A percentile compares a stretch with the other conserved stretches of the same genome.
phyloP scores from a whole-genome alignment of 2,888 invertebrate species.

The Drosophila nigricruria region DNA sequence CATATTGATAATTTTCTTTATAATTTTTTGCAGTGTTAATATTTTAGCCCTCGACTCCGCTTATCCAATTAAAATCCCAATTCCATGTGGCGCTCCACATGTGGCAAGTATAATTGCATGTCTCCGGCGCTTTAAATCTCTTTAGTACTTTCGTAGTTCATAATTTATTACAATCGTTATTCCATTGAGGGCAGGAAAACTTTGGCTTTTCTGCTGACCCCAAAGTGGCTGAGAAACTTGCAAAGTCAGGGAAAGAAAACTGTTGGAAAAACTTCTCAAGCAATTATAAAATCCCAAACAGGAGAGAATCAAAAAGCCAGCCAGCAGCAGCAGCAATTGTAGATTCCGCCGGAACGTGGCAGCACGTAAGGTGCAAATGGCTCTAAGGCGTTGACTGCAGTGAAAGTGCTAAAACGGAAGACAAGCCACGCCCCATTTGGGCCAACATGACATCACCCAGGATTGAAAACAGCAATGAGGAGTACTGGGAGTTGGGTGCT shows the following conservation, averaged over 20 bases:
- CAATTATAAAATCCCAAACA: constrained; percentile 70
- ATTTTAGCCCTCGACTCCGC: constrained; percentile 19
- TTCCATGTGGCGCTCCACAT: constrained; percentile 53
- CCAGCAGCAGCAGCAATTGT: constrained; percentile 12
- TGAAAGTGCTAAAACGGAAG: constrained; percentile 66
- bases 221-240: constrained; percentile 54
- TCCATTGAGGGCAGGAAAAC: constrained; percentile 44
- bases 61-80: constrained; percentile 58
- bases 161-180: constrained; percentile 74
- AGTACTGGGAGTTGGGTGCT: not conserved
- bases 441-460: constrained; percentile 62
- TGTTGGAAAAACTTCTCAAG: constrained; percentile 53
- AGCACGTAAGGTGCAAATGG: constrained; percentile 72
- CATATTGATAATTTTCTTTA: not conserved
- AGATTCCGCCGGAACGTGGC: constrained; percentile 48
- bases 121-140: constrained; percentile 54
- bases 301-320: constrained; percentile 24
- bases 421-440: constrained; percentile 24
- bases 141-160: constrained; percentile 42
- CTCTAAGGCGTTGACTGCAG: constrained; percentile 58
- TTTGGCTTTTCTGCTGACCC: constrained; percentile 63
- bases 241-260: constrained; percentile 46
- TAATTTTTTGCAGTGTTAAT: not conserved
- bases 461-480: constrained; percentile 1
- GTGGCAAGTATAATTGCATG: constrained; percentile 72